These are phyloP conservation scores for Trichogramma pretiosum DNA, from an alignment of 1,140 invertebrate genomes.

Conservation along the genomic window DNA sequence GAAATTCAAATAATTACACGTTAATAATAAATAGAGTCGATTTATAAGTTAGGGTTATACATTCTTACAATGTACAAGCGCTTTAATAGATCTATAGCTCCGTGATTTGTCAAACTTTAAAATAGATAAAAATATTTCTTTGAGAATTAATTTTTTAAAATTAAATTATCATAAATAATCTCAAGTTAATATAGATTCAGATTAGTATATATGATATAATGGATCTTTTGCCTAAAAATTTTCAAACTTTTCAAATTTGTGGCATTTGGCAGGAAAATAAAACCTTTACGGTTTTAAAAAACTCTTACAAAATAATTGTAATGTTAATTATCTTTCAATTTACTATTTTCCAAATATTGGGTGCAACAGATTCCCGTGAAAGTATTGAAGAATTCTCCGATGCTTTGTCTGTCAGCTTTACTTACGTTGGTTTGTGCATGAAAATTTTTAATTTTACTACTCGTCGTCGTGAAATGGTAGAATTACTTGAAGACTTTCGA, in stretches of 20 bases:
- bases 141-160: too few relatives aligned
- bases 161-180: too few relatives aligned
- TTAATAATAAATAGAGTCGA: too few relatives aligned
- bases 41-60: too few relatives aligned
- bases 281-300: not conserved
- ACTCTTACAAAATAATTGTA: not conserved
- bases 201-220: too few relatives aligned
- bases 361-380: not conserved
- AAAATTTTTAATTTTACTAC: slow-evolving; percentile 9
- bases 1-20: too few relatives aligned
- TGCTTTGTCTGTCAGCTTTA: not conserved
- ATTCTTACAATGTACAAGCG: too few relatives aligned
- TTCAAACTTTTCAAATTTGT: slow-evolving; percentile 2
- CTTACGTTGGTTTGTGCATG: slow-evolving; percentile 4
- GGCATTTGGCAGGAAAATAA: slow-evolving; percentile 9
- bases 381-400: slow-evolving; percentile 5
- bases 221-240: not conserved
- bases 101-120: too few relatives aligned
- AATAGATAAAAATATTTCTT: too few relatives aligned
- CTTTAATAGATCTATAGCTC: too few relatives aligned
- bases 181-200: too few relatives aligned
- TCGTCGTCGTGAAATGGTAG: not conserved
- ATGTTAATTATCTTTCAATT: not conserved
- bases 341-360: not conserved
- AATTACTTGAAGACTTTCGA: slow-evolving; percentile 5